Percentiles rank a stretch among this genome's conserved stretches.
Conservation (phyloP, 2,797 vertebrate species). For the Syncerus caffer region DNA sequence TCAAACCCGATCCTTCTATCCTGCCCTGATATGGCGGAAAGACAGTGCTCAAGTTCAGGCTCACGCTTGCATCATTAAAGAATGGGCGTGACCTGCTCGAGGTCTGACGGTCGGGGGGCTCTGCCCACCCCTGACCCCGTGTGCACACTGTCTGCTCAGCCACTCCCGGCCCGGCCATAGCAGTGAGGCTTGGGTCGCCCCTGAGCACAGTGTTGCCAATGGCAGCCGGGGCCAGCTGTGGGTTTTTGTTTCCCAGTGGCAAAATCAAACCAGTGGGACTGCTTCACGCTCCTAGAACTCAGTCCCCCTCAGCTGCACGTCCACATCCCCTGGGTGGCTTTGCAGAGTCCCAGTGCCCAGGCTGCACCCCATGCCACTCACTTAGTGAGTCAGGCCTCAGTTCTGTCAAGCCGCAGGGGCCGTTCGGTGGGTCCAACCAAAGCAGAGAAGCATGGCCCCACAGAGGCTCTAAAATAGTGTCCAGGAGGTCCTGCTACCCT, state of each 20-base stretch:
- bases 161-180: fast-evolving
- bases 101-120: neutral
- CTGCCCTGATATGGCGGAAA: neutral
- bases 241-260: neutral
- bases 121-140: neutral
- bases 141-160: neutral
- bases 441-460: neutral
- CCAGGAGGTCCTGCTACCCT: neutral
- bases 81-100: neutral
- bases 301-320: neutral
- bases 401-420: neutral
- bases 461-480: neutral
- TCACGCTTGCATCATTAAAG: neutral
- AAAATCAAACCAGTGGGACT: neutral
- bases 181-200: neutral
- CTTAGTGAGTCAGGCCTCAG: neutral
- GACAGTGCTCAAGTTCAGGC: neutral
- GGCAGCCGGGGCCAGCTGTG: neutral
- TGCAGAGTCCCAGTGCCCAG: neutral
- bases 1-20: neutral
- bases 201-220: neutral
- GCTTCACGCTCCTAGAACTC: neutral
- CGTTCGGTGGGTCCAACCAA: neutral
- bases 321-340: neutral
- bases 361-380: neutral